Percentiles rank a stretch among this genome's conserved stretches.
Evolutionary conservation across 2,888 invertebrate species (phyloP).

Genomic region (Saturnia pavonia): DNA sequence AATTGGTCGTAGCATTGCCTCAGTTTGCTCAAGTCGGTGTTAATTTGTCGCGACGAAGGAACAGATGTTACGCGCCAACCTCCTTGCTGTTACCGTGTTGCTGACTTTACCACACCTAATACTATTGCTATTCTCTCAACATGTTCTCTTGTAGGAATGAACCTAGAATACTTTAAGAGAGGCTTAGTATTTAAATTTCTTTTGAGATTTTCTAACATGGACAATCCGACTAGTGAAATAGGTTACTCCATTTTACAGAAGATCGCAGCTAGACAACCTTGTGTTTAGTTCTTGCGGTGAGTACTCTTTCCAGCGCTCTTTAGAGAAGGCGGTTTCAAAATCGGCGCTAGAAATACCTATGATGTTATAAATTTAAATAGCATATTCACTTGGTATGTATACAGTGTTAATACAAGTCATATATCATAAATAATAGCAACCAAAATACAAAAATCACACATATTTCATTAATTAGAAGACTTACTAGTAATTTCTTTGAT

Average conservation of each 20-base stretch:
- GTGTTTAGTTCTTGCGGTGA: too few species aligned
- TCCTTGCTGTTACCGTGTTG: slow-evolving; percentile 34
- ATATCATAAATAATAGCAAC: background rate
- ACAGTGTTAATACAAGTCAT: background rate
- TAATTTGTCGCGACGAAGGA: slow-evolving; percentile 74
- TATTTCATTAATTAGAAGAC: background rate
- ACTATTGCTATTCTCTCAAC: slow-evolving; percentile 20
- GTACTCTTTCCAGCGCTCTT: too few species aligned
- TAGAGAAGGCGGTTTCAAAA: too few species aligned
- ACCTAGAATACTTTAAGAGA: background rate
- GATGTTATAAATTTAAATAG: too few species aligned
- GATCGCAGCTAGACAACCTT: too few species aligned
- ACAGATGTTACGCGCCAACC: slow-evolving; percentile 66
- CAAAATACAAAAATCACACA: background rate
- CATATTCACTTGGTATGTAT: too few species aligned
- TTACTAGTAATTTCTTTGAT: background rate
- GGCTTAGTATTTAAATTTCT: too few species aligned
- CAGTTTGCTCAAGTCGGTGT: slow-evolving; percentile 69
- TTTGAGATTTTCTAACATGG: too few species aligned
- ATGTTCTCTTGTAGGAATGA: background rate
- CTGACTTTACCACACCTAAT: slow-evolving; percentile 27
- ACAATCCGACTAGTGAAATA: too few species aligned
- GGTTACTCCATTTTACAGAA: too few species aligned
- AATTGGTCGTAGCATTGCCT: slow-evolving; percentile 68
- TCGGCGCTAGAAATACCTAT: too few species aligned